These are phyloP conservation scores for Zeuzera pyrina DNA, from an alignment of 2,888 invertebrate species.

Conservation along the genomic window DNA sequence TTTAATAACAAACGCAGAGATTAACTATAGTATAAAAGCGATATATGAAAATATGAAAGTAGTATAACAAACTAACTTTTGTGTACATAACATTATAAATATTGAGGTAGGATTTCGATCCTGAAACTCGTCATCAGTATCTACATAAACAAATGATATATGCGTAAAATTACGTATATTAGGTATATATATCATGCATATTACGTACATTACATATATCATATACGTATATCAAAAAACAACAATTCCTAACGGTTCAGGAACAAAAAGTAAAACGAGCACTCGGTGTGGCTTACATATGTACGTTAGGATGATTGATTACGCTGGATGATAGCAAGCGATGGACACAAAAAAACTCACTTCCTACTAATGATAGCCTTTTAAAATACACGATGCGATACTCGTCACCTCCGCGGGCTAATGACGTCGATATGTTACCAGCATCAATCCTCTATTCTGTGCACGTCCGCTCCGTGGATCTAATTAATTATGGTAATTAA, in stretches of 20 bases:
- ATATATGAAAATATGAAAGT: no score
- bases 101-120: no score
- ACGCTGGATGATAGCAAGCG: conserved; percentile 21
- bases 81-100: no score
- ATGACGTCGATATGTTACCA: conserved; percentile 62
- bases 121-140: no score
- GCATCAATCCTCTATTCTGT: conserved; percentile 65
- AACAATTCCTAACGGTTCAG: conserved; percentile 42
- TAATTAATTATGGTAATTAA: conserved; percentile 72
- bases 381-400: conserved; percentile 34
- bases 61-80: no score
- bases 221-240: no score
- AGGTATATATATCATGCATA: no score
- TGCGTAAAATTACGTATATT: no score
- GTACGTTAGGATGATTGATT: conserved; percentile 67
- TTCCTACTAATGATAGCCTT: conserved; percentile 58
- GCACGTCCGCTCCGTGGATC: conserved; percentile 58
- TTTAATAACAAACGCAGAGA: no score
- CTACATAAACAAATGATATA: no score
- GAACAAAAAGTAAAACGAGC: conserved; percentile 26
- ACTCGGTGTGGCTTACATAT: conserved; percentile 20
- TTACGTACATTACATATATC: no score
- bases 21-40: no score
- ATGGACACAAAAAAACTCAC: conserved; percentile 43
- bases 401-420: conserved; percentile 52